These are phyloP conservation scores for Pogonomyrmex barbatus DNA, from an alignment of 1,140 invertebrate genomes.

Conservation along the genomic window DNA sequence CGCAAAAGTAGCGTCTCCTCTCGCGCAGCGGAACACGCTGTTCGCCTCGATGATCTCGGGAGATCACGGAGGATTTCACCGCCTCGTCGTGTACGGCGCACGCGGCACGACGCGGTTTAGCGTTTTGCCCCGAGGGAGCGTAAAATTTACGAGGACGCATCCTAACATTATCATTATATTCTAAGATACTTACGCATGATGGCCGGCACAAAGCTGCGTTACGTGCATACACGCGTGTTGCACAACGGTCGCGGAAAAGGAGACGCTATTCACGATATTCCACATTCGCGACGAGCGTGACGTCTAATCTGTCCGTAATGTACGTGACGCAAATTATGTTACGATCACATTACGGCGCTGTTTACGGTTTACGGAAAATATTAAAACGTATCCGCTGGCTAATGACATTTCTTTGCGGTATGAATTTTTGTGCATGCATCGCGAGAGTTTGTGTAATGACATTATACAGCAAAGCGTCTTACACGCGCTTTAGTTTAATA, in stretches of 20 bases:
- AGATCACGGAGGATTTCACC: slow-evolving; percentile 27
- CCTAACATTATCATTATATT: slow-evolving; percentile 51
- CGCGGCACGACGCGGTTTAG: background rate
- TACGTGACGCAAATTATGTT: slow-evolving; percentile 45
- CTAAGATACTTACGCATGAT: slow-evolving; percentile 35
- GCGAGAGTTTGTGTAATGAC: background rate
- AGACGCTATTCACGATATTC: slow-evolving; percentile 7
- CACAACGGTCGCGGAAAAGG: slow-evolving; percentile 54
- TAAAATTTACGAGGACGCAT: slow-evolving; percentile 48
- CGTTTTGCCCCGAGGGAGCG: slow-evolving; percentile 37
- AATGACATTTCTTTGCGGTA: background rate
- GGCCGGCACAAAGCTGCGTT: slow-evolving; percentile 40
- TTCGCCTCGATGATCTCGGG: background rate
- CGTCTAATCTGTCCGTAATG: slow-evolving; percentile 44
- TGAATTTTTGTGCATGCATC: background rate
- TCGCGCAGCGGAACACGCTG: background rate
- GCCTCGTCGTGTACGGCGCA: background rate
- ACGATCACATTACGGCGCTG: slow-evolving; percentile 8
- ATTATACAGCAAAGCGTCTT: background rate
- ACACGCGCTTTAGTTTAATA: background rate
- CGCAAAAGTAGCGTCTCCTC: background rate
- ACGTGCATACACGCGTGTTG: slow-evolving; percentile 16
- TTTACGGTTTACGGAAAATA: background rate
- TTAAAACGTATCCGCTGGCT: background rate
- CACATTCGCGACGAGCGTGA: slow-evolving; percentile 44